Evolutionary conservation across 2,797 vertebrate species (phyloP).

Genomic region (Aselliscus stoliczkanus): DNA sequence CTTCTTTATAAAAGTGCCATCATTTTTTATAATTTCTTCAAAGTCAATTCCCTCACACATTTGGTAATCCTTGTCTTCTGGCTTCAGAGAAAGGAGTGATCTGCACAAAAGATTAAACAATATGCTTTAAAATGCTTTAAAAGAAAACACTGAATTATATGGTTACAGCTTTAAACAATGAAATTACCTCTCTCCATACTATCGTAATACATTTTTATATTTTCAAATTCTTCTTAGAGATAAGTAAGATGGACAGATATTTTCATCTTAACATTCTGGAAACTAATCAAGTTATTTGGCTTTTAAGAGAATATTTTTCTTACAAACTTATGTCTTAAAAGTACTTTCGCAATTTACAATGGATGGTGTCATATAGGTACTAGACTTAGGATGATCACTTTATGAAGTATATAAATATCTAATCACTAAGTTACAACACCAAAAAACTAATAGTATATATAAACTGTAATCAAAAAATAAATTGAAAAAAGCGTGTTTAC

Average conservation of each 20-base stretch:
- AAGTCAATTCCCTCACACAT: conserved; percentile 92
- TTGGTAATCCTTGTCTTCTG: conserved; percentile 81
- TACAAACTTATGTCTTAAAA: background rate
- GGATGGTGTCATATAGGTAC: background rate
- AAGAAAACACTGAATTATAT: background rate
- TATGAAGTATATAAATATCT: background rate
- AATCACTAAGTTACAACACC: background rate
- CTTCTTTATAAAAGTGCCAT: conserved; percentile 84
- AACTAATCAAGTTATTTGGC: background rate
- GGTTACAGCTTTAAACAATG: background rate
- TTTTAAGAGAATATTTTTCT: conserved; percentile 16
- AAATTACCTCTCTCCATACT: background rate
- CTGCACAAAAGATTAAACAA: conserved; percentile 79
- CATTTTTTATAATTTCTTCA: conserved; percentile 86
- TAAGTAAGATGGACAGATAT: background rate
- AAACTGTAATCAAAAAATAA: background rate
- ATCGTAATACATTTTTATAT: background rate
- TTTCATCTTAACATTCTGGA: background rate
- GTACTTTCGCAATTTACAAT: background rate
- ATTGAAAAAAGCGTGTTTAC: background rate
- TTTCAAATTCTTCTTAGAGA: conserved; percentile 1
- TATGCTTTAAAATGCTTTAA: background rate
- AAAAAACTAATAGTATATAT: background rate
- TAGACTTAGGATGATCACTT: background rate
- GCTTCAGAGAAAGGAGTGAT: conserved; percentile 90